Conservation (phyloP, 2,888 invertebrate genomes). For the Drosophila paranaensis region DNA sequence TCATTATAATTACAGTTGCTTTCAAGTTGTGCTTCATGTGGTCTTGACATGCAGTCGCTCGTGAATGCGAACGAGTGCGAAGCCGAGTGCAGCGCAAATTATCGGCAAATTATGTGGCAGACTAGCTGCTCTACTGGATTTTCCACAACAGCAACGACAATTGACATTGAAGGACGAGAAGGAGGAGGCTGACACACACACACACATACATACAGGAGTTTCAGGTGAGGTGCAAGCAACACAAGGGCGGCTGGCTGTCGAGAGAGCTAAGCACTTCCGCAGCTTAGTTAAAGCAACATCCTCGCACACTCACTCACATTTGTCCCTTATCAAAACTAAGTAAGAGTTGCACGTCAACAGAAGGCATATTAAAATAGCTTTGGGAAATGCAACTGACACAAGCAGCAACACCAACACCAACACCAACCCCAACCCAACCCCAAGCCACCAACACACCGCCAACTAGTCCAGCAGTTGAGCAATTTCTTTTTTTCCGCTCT, state of each 20-base stretch:
- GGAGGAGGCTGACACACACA: too few relatives aligned
- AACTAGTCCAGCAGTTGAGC: constrained; percentile 26
- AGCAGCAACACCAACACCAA: background rate
- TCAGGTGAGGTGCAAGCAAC: constrained; percentile 18
- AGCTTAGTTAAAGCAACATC: constrained; percentile 47
- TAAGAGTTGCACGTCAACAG: constrained; percentile 22
- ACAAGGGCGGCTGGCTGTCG: constrained; percentile 31
- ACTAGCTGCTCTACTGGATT: constrained; percentile 48
- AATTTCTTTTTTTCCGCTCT: constrained; percentile 21
- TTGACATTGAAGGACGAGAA: constrained; percentile 58
- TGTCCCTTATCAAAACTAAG: constrained; percentile 47
- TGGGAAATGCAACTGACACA: constrained; percentile 33
- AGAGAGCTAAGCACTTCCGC: constrained; percentile 54
- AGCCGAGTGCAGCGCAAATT: constrained; percentile 45
- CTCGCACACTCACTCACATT: constrained; percentile 14
- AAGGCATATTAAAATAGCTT: constrained; percentile 53
- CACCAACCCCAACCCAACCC: constrained; percentile 11
- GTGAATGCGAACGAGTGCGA: constrained; percentile 23
- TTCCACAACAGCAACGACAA: constrained; percentile 68
- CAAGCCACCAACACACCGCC: constrained; percentile 6
- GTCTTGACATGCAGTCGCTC: constrained; percentile 33
- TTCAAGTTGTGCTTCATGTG: constrained; percentile 27
- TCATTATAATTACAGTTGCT: constrained; percentile 47
- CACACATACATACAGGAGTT: background rate
- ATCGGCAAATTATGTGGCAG: constrained; percentile 56